These are phyloP conservation scores for Eurytoma californica DNA, from an alignment of 2,888 invertebrate species.

Conservation along the genomic window DNA sequence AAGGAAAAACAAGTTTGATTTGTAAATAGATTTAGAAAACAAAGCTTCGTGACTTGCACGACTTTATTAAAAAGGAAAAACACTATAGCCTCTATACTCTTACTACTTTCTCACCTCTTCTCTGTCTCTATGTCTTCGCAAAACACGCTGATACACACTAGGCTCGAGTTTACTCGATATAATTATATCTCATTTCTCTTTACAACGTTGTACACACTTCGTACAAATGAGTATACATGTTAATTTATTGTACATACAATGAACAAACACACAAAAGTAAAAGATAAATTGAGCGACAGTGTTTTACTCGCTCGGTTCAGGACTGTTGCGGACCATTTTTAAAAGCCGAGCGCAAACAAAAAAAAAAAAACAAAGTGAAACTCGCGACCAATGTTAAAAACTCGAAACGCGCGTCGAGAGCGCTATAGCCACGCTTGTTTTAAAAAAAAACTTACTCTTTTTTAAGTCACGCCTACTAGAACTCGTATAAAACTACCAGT, in stretches of 20 bases:
- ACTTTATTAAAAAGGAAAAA: not conserved
- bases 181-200: no score
- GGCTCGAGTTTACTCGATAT: not conserved
- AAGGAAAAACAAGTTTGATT: not conserved
- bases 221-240: not conserved
- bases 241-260: not conserved
- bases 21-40: constrained; percentile 13
- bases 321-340: constrained; percentile 73
- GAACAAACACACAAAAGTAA: not conserved
- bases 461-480: no score
- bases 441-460: no score
- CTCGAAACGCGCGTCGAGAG: no score
- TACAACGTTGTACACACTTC: not conserved
- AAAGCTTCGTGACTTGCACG: not conserved
- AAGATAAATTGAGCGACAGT: constrained; percentile 25
- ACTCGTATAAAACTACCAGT: no score
- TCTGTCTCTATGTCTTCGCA: constrained; percentile 16
- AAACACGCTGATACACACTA: not conserved
- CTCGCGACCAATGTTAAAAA: no score
- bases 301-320: constrained; percentile 59
- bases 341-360: constrained; percentile 56
- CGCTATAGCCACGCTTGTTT: no score
- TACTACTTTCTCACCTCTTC: constrained; percentile 18
- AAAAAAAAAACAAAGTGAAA: not conserved
- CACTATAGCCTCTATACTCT: constrained; percentile 5